Base-by-base conservation (phyloP, 2,888 invertebrate species). In the Drosophila tripunctata region DNA sequence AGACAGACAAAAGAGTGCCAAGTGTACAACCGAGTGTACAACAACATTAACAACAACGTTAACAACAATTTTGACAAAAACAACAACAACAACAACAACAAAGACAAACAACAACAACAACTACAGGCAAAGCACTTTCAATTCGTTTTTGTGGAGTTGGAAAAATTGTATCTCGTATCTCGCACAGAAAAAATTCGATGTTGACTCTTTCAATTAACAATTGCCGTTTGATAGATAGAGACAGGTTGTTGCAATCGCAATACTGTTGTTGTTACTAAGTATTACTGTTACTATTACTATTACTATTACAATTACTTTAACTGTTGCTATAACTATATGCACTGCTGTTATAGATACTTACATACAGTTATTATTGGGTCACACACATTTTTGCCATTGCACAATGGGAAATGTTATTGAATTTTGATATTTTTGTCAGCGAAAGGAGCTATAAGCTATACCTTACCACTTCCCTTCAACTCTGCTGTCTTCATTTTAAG, bases 171-270 rank as follows among this genome's bases (percentile, higher is more conserved):
- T 45, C 44, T 50, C 40, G 40, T 54, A 71, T 51, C 57, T 48
- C 47, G n/a, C n/a, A n/a, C n/a, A n/a, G n/a, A n/a, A n/a, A n/a
- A 44, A 73, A 56, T 69, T 55, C 60, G 48, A 50, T 86, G 74
- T 81, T 83, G 70, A 83, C 70, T 83, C 62, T 80, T 70, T 77
- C 80, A 83, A 81, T 86, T 81, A 81, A 83, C 77, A 80, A 86
- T 70, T 83, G 80, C 67, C 57, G 62, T 71, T 74, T 75, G 72
- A 72, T 72, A 55, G 47, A 69, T 72, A n/a, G 72, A 60, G 72
- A 75, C 72, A 69, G 72, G 40, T 60, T 68, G 64, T 55, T 69
- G 72, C 71, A 61, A 72, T 60, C 52, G 36, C 6, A 54, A 57
- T 51, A 51, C 17, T 48, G n/a, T n/a, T n/a, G n/a, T n/a, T n/a